These are phyloP conservation scores for mouse (Mus musculus) DNA, from an alignment of 2,113 vertebrate genomes.

Conservation along the genomic window GRCm39 chr6:30775501-30776000, in stretches of 20 bases:
- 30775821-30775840: neutral
- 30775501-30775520: neutral
- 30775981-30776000: too few relatives aligned
- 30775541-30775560: neutral
- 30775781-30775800: neutral
- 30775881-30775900: neutral
- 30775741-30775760: too few relatives aligned
- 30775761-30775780: neutral
- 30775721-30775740: too few relatives aligned
- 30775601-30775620: neutral
- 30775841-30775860: neutral
- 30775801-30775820: neutral
- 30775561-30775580: neutral
- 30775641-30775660: neutral
- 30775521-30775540: neutral
- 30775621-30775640: neutral
- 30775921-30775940: neutral
- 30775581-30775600: neutral
- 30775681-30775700: neutral
- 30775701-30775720: neutral
- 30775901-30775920: fast-evolving
- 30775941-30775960: neutral
- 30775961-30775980: too few relatives aligned
- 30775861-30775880: neutral
- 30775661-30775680: neutral